Percentiles rank a stretch among this genome's conserved stretches.
Conservation (phyloP, 2,113 vertebrate species). For the Engraulis encrasicolus region DNA sequence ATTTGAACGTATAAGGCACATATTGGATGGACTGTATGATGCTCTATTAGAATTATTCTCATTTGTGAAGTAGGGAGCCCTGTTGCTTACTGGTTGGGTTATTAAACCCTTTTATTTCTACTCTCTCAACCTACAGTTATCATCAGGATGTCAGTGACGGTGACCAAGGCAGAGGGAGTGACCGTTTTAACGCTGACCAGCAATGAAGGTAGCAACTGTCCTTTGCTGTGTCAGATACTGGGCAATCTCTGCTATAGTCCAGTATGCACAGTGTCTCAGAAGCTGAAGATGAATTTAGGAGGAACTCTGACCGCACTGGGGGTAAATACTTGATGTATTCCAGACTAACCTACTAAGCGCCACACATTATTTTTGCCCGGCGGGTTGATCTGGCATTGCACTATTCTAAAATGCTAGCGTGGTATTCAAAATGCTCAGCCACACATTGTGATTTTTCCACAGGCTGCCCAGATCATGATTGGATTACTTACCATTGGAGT, state of each 20-base stretch:
- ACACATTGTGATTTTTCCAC: too few relatives aligned
- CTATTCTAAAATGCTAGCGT: too few relatives aligned
- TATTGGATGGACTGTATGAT: too few relatives aligned
- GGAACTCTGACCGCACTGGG: conserved; percentile 55
- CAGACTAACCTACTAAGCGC: background rate
- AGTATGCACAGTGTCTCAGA: conserved; percentile 54
- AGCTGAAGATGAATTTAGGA: conserved; percentile 36
- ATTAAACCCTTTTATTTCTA: conserved; percentile 16
- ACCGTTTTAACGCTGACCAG: conserved; percentile 61
- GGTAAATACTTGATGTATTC: conserved; percentile 59
- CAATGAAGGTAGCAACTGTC: conserved; percentile 56
- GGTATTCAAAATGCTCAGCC: too few relatives aligned
- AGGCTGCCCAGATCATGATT: conserved; percentile 68
- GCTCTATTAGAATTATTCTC: too few relatives aligned
- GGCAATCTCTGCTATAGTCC: conserved; percentile 66
- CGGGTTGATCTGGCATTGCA: too few relatives aligned
- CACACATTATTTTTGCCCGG: too few relatives aligned
- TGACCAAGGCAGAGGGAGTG: conserved; percentile 59
- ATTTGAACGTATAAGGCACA: too few relatives aligned
- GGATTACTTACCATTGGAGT: conserved; percentile 63
- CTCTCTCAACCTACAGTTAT: conserved; percentile 14
- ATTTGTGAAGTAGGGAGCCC: too few relatives aligned
- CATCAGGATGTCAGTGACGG: conserved; percentile 60
- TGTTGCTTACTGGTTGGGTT: background rate
- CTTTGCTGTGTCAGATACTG: conserved; percentile 65